phyloP scores from a whole-genome alignment of 2,888 invertebrate species.

The Eugnorisma glareosa region DNA sequence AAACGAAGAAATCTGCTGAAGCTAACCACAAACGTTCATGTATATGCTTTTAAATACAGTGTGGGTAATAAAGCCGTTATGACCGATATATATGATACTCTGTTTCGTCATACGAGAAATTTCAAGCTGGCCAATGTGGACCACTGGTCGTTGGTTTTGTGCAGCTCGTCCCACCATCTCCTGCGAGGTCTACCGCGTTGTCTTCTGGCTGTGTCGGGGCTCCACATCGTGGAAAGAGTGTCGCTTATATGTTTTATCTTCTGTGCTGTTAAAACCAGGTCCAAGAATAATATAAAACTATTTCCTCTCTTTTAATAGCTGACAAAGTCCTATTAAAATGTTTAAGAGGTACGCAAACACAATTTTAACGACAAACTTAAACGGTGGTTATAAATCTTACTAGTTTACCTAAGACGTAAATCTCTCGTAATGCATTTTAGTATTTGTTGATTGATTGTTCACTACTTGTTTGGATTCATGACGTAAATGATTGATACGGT shows the following conservation, averaged over 20 bases:
- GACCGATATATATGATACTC: background rate
- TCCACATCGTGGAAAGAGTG: too few relatives aligned
- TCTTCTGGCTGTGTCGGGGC: too few relatives aligned
- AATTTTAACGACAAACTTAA: slow-evolving; percentile 44
- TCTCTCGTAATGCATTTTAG: slow-evolving; percentile 30
- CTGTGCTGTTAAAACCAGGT: background rate
- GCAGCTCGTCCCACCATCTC: too few relatives aligned
- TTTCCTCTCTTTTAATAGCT: background rate
- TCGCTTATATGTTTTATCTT: background rate
- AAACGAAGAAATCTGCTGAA: too few relatives aligned
- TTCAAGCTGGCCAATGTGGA: too few relatives aligned
- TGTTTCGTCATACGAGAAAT: background rate
- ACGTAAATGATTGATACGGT: slow-evolving; percentile 5
- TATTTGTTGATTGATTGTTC: slow-evolving; percentile 31
- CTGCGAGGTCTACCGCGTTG: too few relatives aligned
- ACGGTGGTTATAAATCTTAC: slow-evolving; percentile 20
- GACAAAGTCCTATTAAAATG: background rate
- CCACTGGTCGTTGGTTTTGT: too few relatives aligned
- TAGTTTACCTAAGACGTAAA: slow-evolving; percentile 35
- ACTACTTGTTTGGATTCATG: slow-evolving; percentile 14
- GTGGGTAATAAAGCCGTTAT: background rate
- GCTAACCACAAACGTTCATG: too few relatives aligned
- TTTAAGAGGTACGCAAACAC: slow-evolving; percentile 25
- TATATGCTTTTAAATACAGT: background rate
- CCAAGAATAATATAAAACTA: background rate